Conservation (phyloP, 2,888 invertebrate genomes). For the Amiota communis region DNA sequence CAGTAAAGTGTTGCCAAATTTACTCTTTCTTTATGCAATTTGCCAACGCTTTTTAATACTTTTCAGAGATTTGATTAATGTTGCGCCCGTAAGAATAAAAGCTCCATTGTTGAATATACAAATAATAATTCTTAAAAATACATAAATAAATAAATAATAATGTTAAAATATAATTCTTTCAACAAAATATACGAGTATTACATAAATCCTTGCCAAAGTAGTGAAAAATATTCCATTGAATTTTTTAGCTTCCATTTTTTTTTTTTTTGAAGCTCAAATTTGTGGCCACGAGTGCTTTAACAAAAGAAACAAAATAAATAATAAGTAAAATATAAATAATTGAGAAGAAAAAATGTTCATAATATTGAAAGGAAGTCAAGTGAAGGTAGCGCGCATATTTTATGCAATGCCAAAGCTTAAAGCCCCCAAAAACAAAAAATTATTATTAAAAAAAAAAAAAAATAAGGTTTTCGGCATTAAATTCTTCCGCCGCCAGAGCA, state of each 20-base stretch:
- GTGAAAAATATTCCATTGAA: not conserved
- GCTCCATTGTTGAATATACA: too few relatives aligned
- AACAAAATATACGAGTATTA: too few relatives aligned
- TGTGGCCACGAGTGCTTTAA: not conserved
- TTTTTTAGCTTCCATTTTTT: not conserved
- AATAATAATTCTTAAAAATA: too few relatives aligned
- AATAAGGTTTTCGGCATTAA: not conserved
- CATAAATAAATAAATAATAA: too few relatives aligned
- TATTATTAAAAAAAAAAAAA: not conserved
- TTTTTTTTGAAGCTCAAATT: not conserved
- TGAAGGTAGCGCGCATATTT: too few relatives aligned
- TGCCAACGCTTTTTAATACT: too few relatives aligned
- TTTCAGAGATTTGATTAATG: too few relatives aligned
- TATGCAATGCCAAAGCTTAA: not conserved
- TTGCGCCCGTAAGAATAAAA: too few relatives aligned
- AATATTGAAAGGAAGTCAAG: not conserved
- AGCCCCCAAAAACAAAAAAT: not conserved
- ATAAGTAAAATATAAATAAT: too few relatives aligned
- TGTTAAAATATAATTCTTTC: too few relatives aligned
- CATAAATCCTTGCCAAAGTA: not conserved
- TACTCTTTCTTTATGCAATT: too few relatives aligned
- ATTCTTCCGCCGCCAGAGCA: not conserved
- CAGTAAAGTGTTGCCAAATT: too few relatives aligned
- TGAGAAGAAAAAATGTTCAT: not conserved
- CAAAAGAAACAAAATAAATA: slow-evolving; percentile 4